Evolutionary conservation across 2,888 invertebrate species (phyloP).

Genomic region (Napeogenes inachia): DNA sequence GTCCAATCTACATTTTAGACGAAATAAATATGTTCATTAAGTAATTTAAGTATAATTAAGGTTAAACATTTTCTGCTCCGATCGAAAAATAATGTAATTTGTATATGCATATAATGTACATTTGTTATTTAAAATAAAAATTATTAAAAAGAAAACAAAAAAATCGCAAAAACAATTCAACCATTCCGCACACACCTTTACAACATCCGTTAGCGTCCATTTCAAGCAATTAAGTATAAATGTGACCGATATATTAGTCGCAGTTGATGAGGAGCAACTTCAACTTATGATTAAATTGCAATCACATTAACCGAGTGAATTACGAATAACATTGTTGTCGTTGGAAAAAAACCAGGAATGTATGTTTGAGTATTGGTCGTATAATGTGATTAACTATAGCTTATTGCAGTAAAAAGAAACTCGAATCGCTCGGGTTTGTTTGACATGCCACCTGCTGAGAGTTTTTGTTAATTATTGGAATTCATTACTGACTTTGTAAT

Average conservation of each 20-base stretch:
- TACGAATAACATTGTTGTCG: conserved; percentile 10
- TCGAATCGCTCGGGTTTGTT: neutral
- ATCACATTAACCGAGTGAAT: conserved; percentile 34
- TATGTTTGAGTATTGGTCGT: conserved; percentile 1
- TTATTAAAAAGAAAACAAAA: neutral
- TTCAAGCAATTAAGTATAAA: conserved; percentile 39
- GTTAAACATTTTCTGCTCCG: no score
- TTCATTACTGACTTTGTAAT: neutral
- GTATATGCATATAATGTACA: no score
- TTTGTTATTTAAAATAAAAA: neutral
- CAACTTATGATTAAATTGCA: conserved; percentile 44
- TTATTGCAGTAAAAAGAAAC: conserved; percentile 1
- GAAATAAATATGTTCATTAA: no score
- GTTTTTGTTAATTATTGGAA: conserved; percentile 3
- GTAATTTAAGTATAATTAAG: no score
- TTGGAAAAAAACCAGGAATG: neutral
- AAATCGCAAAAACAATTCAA: neutral
- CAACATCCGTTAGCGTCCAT: conserved; percentile 23
- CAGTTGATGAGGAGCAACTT: conserved; percentile 37
- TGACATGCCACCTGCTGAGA: neutral
- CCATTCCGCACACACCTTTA: conserved; percentile 20
- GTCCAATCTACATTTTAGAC: no score
- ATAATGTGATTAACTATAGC: neutral
- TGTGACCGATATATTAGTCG: conserved; percentile 40
- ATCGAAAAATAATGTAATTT: no score